Evolutionary conservation across 1,140 invertebrate species (phyloP), one percentile per base, ranked within the genome.

Genomic region (Anastrepha obliqua): DNA sequence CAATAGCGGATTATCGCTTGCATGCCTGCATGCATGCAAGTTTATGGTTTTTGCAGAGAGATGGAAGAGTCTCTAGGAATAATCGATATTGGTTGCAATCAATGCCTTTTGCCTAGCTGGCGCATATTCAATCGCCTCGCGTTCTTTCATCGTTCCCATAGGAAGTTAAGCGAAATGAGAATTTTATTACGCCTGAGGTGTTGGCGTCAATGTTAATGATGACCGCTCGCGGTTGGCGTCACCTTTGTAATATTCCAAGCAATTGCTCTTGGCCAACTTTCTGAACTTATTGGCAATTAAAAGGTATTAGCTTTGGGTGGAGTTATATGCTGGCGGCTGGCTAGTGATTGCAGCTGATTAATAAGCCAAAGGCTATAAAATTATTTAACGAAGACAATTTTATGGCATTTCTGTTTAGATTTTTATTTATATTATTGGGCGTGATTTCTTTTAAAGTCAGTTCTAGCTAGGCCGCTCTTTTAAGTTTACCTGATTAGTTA

Each of bases 281-380:
- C 1, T 29, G 29, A 29, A 55, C 47, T 81, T 51, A 81, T 81
- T 81, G 47, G 74, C 74, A 81, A 81, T 81, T 81, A 81, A 81
- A 81, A 81, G 74, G 74, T 81, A 81, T 58, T 81, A 81, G 74
- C 74, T 81, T 81, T 81, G 74, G 74, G 74, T 81, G 74, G 74
- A 55, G 74, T 17, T 55, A 13, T 51, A 5, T 4, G 74, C 74
- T 44, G 17, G 42, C 42, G 67, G 39, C 64, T 29, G 67, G 74
- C 20, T n/a, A 55, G 39, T 47, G 17, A 17, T 42, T 47, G 9
- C n/a, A 55, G 74, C 74, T 81, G 51, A 58, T 29, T 81, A 58
- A 58, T 55, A 81, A 55, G 13, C 47, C 11, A 29, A 55, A 81
- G 74, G 74, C 74, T 4, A 81, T 81, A 1, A 29, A 81, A 81